Conservation (phyloP, 2,113 vertebrate genomes). For the Vulpes vulpes region DNA sequence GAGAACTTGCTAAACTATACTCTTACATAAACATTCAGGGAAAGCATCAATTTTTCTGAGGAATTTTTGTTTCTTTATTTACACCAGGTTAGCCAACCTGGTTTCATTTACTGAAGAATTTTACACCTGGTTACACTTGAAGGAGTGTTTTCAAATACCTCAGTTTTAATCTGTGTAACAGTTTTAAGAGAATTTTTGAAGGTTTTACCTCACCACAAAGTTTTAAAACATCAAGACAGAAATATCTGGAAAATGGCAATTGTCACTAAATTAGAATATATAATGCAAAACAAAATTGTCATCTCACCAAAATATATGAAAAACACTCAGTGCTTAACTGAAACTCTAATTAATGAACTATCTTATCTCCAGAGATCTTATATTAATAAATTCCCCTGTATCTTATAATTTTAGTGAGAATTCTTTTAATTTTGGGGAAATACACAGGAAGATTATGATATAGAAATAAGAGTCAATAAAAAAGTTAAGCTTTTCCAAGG, state of each 20-base stretch:
- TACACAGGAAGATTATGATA: neutral
- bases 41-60: neutral
- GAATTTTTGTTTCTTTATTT: neutral
- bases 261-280: neutral
- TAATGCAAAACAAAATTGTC: neutral
- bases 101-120: conserved; percentile 5
- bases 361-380: neutral
- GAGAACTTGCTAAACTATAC: neutral
- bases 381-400: neutral
- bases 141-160: neutral
- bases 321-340: neutral
- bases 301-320: neutral
- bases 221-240: neutral
- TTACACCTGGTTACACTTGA: neutral
- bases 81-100: neutral
- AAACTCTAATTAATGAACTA: conserved; percentile 23
- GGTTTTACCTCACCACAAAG: neutral
- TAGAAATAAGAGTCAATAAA: conserved; percentile 31
- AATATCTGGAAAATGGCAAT: neutral
- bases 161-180: neutral
- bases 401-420: neutral
- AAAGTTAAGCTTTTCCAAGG: neutral
- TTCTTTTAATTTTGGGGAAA: conserved; percentile 28
- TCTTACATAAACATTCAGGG: neutral
- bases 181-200: neutral